Conservation (phyloP, 2,888 invertebrate genomes). For the Pycnomerus fuliginosus region DNA sequence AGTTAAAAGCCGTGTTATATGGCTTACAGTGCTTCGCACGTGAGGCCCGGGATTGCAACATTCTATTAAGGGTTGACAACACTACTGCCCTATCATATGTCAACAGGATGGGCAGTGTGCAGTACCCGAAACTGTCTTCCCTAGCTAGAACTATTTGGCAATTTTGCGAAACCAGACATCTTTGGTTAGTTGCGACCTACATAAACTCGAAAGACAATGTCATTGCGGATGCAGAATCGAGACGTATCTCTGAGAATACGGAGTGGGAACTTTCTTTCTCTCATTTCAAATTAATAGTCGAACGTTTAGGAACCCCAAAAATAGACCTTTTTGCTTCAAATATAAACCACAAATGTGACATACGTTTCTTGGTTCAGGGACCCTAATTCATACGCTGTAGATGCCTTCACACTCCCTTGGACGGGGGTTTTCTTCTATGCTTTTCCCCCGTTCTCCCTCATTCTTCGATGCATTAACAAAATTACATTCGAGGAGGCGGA, state of each 20-base stretch:
- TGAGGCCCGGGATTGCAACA: constrained; percentile 6
- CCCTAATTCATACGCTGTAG: not conserved
- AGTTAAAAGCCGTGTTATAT: constrained; percentile 3
- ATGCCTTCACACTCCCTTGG: not conserved
- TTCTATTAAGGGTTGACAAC: constrained; percentile 33
- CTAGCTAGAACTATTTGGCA: constrained; percentile 31
- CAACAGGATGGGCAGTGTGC: constrained; percentile 30
- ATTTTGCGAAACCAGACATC: constrained; percentile 28
- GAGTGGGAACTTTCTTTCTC: constrained; percentile 12
- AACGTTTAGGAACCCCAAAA: constrained; percentile 1
- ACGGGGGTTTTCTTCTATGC: not conserved
- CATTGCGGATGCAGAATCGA: constrained; percentile 6
- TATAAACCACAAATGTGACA: not conserved
- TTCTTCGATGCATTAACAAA: not conserved
- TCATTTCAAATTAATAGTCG: constrained; percentile 1
- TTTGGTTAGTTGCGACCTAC: constrained; percentile 28
- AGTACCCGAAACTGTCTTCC: constrained; percentile 25
- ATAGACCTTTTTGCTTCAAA: constrained; percentile 11
- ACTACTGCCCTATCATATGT: constrained; percentile 31
- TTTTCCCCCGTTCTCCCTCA: not conserved
- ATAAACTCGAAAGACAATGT: constrained; percentile 26
- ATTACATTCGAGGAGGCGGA: not conserved
- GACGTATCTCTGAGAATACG: constrained; percentile 9
- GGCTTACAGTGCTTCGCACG: constrained; percentile 7
- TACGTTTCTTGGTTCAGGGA: not conserved